phyloP scores from a whole-genome alignment of 2,113 vertebrate genomes.

The Sus scrofa region T2T-Sscrofa CM000813.6:38917501-38918000 shows the following conservation, averaged over 20 bases:
- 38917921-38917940: too few relatives aligned
- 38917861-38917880: neutral
- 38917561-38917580: neutral
- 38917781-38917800: neutral
- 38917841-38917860: neutral
- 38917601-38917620: neutral
- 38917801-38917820: neutral
- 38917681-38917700: neutral
- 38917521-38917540: neutral
- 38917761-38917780: neutral
- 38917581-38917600: neutral
- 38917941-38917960: neutral
- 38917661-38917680: neutral
- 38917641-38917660: neutral
- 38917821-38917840: neutral
- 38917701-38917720: neutral
- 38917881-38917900: neutral
- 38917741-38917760: neutral
- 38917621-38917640: neutral
- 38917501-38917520: neutral
- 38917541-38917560: neutral
- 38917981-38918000: neutral
- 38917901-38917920: neutral
- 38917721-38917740: neutral
- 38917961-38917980: neutral